Evolutionary conservation across 2,113 vertebrate species (phyloP), one percentile per base, ranked within the genome.

Genomic region (Heterotilapia buettikoferi): DNA sequence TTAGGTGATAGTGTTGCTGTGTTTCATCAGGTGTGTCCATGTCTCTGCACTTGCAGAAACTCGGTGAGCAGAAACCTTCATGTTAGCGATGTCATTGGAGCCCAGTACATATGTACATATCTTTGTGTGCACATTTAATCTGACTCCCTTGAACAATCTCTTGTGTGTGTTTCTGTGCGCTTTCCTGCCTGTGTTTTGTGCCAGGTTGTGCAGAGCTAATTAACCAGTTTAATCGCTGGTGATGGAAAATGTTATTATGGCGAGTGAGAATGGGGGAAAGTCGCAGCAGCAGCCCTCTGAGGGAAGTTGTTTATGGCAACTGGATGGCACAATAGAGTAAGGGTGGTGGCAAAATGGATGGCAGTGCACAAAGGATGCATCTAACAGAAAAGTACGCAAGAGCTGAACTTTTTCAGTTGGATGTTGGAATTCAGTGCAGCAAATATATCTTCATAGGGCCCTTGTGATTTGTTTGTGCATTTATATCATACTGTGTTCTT

Each of bases 181-280:
- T 18, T 29, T 80, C 14, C n/a, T 45, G 2, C 71, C 3, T 85
- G 3, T 89, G 79, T 71, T 82, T 57, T 82, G 45, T 92, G 59
- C 43, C 87, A 79, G 45, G 82, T 82, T 89, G 59, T 81, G 59
- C 56, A 26, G 87, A 83, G 89, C 82, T 94, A 93, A 95, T 94
- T 93, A 95, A 91, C 84, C 84, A 43, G 86, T 81, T 88, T 92
- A 93, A 93, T 93, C n/a, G 61, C 82, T 90, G 78, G 84, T 90
- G 86, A 94, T 94, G 87, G 95, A 93, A 95, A 93, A 93, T 87
- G 38, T 94, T 92, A 93, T 94, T 91, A 94, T 54, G 66, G 84
- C 47, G 40, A 88, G 36, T 78, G 80, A 85, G 88, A 90, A 86
- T 36, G 29, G 53, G 78, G 66, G 71, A 54, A 86, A 92, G 86